Conservation (phyloP, 1,140 invertebrate genomes). For the Megathymus violae region DNA sequence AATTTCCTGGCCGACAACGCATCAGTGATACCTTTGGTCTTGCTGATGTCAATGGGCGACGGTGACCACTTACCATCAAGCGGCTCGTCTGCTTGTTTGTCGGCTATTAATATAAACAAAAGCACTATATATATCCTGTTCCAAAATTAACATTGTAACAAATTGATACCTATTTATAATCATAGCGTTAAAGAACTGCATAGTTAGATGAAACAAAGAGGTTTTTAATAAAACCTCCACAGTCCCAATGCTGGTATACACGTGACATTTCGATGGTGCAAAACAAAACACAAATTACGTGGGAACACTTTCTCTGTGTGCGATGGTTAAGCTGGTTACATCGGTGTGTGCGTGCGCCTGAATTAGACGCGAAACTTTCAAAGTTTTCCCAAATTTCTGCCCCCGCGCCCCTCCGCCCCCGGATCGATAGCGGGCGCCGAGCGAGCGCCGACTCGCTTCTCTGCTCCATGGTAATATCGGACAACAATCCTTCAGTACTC, state of each 20-base stretch:
- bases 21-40: too few species aligned
- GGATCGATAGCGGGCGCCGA: conserved; percentile 76
- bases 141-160: too few species aligned
- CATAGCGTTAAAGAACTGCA: too few species aligned
- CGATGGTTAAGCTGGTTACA: conserved; percentile 57
- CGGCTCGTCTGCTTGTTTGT: too few species aligned
- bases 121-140: too few species aligned
- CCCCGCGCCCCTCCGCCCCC: conserved; percentile 58
- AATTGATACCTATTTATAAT: too few species aligned
- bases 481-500: conserved; percentile 72
- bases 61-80: too few species aligned
- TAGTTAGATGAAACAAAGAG: too few species aligned
- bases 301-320: conserved; percentile 56
- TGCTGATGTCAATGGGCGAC: too few species aligned
- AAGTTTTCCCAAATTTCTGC: conserved; percentile 83
- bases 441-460: conserved; percentile 66
- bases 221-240: neutral
- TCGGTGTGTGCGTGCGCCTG: conserved; percentile 80
- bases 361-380: conserved; percentile 84
- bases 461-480: conserved; percentile 78
- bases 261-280: conserved; percentile 68
- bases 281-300: conserved; percentile 76
- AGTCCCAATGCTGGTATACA: conserved; percentile 30
- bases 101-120: too few species aligned
- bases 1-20: too few species aligned